These are phyloP conservation scores for Rhinella marina DNA, from an alignment of 2,797 vertebrate genomes.

Conservation along the genomic window DNA sequence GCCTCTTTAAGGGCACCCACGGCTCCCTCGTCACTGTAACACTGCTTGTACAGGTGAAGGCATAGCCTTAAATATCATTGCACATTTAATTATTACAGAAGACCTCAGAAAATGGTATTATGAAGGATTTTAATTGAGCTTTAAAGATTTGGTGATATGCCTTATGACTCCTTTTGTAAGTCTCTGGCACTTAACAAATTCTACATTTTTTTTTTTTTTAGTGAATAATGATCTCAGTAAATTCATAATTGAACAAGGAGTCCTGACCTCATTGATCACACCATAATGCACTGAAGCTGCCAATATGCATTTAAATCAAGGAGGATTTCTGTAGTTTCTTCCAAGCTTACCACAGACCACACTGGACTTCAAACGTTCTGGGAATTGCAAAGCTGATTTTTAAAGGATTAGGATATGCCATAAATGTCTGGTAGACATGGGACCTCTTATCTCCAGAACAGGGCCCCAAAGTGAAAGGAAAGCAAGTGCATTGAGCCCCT, in stretches of 20 bases:
- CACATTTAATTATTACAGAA: conserved; percentile 62
- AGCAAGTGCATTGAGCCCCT: too few relatives aligned
- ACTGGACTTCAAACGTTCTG: not conserved
- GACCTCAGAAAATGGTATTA: conserved; percentile 54
- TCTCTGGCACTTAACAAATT: conserved; percentile 55
- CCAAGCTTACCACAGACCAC: conserved; percentile 6
- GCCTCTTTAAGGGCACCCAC: conserved; percentile 36
- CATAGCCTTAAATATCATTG: conserved; percentile 61
- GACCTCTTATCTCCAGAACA: too few relatives aligned
- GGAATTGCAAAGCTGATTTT: conserved; percentile 1
- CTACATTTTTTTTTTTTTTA: conserved; percentile 39
- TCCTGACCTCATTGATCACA: conserved; percentile 58
- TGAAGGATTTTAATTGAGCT: conserved; percentile 56
- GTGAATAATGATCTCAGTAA: conserved; percentile 61
- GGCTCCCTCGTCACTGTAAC: conserved; percentile 36
- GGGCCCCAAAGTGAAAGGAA: too few relatives aligned
- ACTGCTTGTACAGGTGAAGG: conserved; percentile 41
- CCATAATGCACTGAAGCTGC: conserved; percentile 53
- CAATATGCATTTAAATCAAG: conserved; percentile 51
- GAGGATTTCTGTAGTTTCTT: conserved; percentile 40
- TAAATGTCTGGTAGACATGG: too few relatives aligned
- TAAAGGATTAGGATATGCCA: not conserved
- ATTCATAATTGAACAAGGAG: conserved; percentile 60
- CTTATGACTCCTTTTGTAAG: conserved; percentile 48
- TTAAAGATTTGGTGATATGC: conserved; percentile 59